A percentile compares a stretch with the other conserved stretches of the same genome.
These are phyloP conservation scores for Philypnodon macrostomus DNA, from an alignment of 2,797 vertebrate genomes.

Conservation along the genomic window DNA sequence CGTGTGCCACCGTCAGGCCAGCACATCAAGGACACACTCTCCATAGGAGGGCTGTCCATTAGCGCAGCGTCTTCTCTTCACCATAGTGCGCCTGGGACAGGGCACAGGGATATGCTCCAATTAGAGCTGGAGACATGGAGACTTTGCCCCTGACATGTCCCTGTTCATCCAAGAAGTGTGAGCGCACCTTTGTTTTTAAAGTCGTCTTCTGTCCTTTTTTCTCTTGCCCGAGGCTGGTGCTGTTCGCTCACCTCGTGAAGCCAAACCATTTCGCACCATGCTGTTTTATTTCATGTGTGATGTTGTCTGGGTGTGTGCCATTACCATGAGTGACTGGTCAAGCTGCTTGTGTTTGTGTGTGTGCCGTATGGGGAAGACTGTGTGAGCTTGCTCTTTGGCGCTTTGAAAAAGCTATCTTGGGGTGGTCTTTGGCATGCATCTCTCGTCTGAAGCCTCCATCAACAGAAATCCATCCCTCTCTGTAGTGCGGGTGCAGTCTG, in stretches of 20 bases:
- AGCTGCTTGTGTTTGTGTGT: conserved; percentile 17
- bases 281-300: conserved; percentile 46
- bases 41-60: conserved; percentile 61
- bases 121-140: conserved; percentile 64
- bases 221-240: conserved; percentile 40
- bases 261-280: conserved; percentile 52
- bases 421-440: conserved; percentile 57
- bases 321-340: conserved; percentile 35
- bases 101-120: conserved; percentile 62
- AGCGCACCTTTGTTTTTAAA: conserved; percentile 44
- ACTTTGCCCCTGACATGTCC: conserved; percentile 62
- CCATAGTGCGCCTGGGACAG: conserved; percentile 48
- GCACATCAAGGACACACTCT: conserved; percentile 66
- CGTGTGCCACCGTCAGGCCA: conserved; percentile 43
- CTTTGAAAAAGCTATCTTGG: conserved; percentile 28
- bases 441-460: conserved; percentile 45
- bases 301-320: conserved; percentile 21
- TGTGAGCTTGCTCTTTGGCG: conserved; percentile 24
- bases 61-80: conserved; percentile 53
- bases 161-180: conserved; percentile 51
- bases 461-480: conserved; percentile 54
- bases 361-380: conserved; percentile 12
- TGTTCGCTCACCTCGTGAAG: conserved; percentile 52
- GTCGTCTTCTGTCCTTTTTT: conserved; percentile 33
- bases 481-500: conserved; percentile 38